phyloP scores from a whole-genome alignment of 2,888 invertebrate species.

The Pammene fasciana region DNA sequence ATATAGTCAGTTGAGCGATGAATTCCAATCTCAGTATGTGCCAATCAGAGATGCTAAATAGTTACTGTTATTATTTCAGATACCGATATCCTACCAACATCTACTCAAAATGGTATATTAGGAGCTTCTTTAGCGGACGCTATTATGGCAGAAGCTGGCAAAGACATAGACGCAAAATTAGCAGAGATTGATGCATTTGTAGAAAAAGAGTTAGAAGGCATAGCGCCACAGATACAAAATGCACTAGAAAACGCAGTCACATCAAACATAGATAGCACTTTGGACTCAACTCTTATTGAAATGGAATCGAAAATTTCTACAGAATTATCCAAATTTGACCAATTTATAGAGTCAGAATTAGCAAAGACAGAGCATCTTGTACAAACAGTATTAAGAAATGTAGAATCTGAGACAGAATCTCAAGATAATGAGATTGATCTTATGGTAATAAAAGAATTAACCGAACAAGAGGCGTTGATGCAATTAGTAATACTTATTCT shows the following conservation, averaged over 20 bases:
- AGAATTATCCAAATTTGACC: slow-evolving; percentile 6
- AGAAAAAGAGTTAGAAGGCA: neutral
- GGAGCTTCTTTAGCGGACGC: slow-evolving; percentile 23
- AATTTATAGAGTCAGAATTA: slow-evolving; percentile 13
- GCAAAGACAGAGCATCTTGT: neutral
- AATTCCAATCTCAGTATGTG: too few relatives aligned
- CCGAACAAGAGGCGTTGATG: neutral
- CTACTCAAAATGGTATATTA: slow-evolving; percentile 5
- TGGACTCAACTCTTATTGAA: slow-evolving; percentile 4
- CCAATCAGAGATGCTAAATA: too few relatives aligned
- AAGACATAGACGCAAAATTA: slow-evolving; percentile 20
- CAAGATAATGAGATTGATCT: neutral
- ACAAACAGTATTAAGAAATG: neutral
- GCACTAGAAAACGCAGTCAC: neutral
- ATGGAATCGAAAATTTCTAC: slow-evolving; percentile 7
- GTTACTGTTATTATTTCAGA: neutral
- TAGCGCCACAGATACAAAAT: slow-evolving; percentile 1
- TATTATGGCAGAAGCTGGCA: neutral
- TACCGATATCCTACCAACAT: neutral
- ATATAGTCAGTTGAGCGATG: too few relatives aligned
- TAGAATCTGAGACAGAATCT: neutral
- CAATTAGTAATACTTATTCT: neutral
- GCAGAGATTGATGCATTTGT: slow-evolving; percentile 12
- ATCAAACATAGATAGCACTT: neutral
- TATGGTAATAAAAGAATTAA: neutral